A percentile compares a stretch with the other conserved stretches of the same genome.
Evolutionary conservation across 2,797 vertebrate species (phyloP).

Genomic region (Pipistrellus kuhlii): DNA sequence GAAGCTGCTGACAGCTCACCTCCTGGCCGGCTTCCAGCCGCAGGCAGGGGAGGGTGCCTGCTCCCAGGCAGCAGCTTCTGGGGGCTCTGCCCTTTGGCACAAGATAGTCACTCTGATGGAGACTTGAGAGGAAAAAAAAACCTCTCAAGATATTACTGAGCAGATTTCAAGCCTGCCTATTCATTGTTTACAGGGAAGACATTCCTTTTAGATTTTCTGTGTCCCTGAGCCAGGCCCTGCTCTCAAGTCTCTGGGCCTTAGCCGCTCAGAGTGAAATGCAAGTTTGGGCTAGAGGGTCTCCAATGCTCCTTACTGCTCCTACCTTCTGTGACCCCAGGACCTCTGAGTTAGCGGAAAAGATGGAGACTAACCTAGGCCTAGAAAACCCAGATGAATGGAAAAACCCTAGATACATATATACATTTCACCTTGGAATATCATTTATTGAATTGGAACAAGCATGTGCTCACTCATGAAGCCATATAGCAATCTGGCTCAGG

Average conservation of each 20-base stretch:
- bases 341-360: neutral
- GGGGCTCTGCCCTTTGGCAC: slow-evolving; percentile 60
- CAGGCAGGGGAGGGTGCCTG: neutral
- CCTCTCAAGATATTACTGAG: slow-evolving; percentile 34
- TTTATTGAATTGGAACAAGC: neutral
- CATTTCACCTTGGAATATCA: neutral
- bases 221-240: neutral
- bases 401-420: neutral
- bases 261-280: neutral
- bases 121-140: neutral
- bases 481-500: neutral
- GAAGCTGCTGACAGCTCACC: neutral
- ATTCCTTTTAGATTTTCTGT: slow-evolving; percentile 9
- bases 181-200: slow-evolving; percentile 37
- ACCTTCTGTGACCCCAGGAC: neutral
- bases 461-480: neutral
- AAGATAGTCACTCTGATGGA: slow-evolving; percentile 31
- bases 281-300: neutral
- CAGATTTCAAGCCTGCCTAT: slow-evolving; percentile 53
- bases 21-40: neutral
- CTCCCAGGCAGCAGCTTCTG: slow-evolving; percentile 51
- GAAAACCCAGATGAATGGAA: neutral
- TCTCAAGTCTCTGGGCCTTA: neutral
- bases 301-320: neutral
- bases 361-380: neutral